Evolutionary conservation across 2,797 vertebrate species (phyloP).

Genomic region (Phataginus tricuspis): DNA sequence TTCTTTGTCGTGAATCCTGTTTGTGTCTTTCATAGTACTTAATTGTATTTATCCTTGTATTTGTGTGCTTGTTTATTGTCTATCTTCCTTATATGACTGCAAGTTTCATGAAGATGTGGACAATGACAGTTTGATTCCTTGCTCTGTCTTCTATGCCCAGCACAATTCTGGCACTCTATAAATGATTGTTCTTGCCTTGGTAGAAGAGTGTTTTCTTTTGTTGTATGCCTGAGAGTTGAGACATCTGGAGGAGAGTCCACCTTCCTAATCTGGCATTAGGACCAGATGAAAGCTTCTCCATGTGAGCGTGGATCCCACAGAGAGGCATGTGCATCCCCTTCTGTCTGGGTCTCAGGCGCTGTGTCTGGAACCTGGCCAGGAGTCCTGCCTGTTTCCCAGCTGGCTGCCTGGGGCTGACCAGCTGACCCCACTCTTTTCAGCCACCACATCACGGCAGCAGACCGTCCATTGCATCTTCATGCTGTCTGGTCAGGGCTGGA

Average conservation of each 20-base stretch:
- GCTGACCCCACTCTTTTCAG: not conserved
- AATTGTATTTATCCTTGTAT: not conserved
- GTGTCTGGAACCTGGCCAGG: not conserved
- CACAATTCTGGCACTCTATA: not conserved
- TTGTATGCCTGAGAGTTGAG: constrained; percentile 28
- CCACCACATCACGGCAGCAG: not conserved
- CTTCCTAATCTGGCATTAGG: constrained; percentile 37
- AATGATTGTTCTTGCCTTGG: not conserved
- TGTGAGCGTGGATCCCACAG: not conserved
- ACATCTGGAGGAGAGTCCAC: constrained; percentile 46
- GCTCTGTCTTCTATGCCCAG: not conserved
- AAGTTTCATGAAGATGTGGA: not conserved
- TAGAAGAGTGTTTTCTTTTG: not conserved
- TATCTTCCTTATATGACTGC: not conserved
- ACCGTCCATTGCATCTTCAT: not conserved
- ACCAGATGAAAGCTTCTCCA: not conserved
- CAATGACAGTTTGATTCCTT: not conserved
- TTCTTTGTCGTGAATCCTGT: not conserved
- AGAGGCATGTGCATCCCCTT: not conserved
- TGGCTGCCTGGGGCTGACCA: not conserved
- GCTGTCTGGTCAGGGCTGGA: not conserved
- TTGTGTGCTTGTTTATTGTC: not conserved
- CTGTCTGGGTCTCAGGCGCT: constrained; percentile 1
- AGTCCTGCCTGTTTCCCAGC: not conserved
- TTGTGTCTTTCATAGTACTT: not conserved